These are phyloP conservation scores for Catharus bicknelli DNA, from an alignment of 2,113 vertebrate genomes.

Conservation along the genomic window DNA sequence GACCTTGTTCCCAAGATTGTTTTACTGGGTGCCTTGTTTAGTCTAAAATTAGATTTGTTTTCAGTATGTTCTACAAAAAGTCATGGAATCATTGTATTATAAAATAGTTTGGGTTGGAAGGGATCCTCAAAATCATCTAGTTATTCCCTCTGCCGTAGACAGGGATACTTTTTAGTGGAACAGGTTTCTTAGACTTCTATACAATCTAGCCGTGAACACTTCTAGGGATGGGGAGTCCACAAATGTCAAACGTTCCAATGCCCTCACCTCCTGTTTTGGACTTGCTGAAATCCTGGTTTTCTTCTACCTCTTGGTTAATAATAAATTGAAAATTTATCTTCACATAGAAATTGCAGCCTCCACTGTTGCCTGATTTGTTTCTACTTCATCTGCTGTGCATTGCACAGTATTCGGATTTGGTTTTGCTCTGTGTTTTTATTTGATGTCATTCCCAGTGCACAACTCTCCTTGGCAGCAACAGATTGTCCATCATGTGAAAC, in stretches of 20 bases:
- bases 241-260: neutral
- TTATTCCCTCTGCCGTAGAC: fast-evolving
- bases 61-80: neutral
- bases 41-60: slow-evolving; percentile 11
- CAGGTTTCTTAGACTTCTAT: neutral
- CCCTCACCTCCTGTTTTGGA: neutral
- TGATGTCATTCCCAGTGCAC: neutral
- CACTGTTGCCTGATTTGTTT: neutral
- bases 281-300: neutral
- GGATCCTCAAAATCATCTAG: neutral
- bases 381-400: neutral
- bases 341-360: neutral
- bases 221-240: neutral
- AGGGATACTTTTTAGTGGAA: neutral
- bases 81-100: neutral
- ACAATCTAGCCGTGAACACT: neutral
- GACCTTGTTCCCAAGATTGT: neutral
- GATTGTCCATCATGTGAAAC: neutral
- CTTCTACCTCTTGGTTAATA: neutral
- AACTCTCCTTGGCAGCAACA: neutral
- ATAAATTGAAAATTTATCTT: neutral
- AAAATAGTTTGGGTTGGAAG: neutral
- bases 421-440: neutral
- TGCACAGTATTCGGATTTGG: neutral
- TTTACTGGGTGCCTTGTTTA: neutral